Conservation (phyloP, 1,140 invertebrate genomes). For the Drosophila bipectinata region DNA sequence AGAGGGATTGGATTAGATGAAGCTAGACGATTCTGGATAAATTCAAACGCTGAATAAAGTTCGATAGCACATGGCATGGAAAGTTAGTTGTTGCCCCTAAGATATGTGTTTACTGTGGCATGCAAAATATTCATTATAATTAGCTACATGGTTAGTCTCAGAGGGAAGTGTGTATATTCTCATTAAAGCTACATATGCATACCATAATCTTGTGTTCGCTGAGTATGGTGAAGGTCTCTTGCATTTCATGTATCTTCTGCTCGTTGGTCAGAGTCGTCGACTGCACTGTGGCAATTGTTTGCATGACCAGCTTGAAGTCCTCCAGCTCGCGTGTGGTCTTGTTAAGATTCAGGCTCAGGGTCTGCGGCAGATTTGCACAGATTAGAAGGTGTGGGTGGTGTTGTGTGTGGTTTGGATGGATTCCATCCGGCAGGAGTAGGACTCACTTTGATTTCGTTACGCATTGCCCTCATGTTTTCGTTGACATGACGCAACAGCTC, state of each 20-base stretch:
- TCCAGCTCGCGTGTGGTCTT: conserved; percentile 90
- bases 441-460: conserved; percentile 84
- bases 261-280: conserved; percentile 90
- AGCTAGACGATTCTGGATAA: neutral
- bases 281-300: conserved; percentile 90
- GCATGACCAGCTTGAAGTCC: conserved; percentile 93
- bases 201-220: conserved; percentile 86
- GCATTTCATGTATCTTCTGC: conserved; percentile 88
- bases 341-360: conserved; percentile 87
- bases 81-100: neutral
- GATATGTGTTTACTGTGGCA: neutral
- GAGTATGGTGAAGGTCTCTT: conserved; percentile 87
- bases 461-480: conserved; percentile 87
- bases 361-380: conserved; percentile 73
- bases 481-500: conserved; percentile 86
- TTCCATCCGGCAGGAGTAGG: conserved; percentile 5
- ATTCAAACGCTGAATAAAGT: neutral
- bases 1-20: conserved; percentile 26
- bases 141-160: neutral
- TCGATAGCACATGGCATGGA: neutral
- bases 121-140: neutral
- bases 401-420: neutral
- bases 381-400: conserved; percentile 11
- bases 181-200: conserved; percentile 22
- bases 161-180: neutral